Evolutionary conservation across 2,113 vertebrate genomes (phyloP).

Genomic region (Arothron firmamentum): DNA sequence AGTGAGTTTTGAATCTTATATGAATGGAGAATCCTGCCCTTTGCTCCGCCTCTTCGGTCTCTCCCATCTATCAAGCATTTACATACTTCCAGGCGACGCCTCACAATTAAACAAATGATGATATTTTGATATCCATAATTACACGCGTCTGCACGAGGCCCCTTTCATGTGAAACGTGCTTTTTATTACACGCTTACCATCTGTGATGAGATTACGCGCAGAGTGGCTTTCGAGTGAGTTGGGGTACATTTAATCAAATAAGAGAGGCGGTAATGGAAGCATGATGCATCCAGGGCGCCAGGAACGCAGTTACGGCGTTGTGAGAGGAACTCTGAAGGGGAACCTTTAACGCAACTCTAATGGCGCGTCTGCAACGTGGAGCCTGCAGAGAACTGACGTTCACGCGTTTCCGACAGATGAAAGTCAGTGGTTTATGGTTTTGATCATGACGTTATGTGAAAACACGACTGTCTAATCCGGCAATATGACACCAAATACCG

Average conservation of each 20-base stretch:
- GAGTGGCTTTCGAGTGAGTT: conserved; percentile 62
- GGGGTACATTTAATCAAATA: conserved; percentile 71
- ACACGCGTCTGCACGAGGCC: conserved; percentile 64
- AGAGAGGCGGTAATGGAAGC: conserved; percentile 71
- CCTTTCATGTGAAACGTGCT: conserved; percentile 73
- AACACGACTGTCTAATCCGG: neutral
- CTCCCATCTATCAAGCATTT: conserved; percentile 66
- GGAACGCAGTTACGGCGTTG: conserved; percentile 66
- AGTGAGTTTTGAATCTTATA: too few species aligned
- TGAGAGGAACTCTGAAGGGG: conserved; percentile 29
- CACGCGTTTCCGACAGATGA: neutral
- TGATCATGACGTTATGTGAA: conserved; percentile 1
- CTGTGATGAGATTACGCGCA: conserved; percentile 68
- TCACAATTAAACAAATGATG: conserved; percentile 73
- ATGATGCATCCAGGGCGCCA: conserved; percentile 62
- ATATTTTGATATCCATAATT: conserved; percentile 73
- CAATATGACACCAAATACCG: conserved; percentile 3
- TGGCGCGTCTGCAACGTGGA: neutral
- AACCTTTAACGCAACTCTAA: conserved; percentile 21
- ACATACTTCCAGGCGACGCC: conserved; percentile 67
- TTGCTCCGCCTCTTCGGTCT: conserved; percentile 24
- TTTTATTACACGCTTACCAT: conserved; percentile 70
- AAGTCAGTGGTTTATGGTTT: neutral
- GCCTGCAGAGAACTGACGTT: neutral
- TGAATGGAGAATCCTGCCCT: neutral